Conservation (phyloP, 2,888 invertebrate species). For the Tolmerus cingulatus region DNA sequence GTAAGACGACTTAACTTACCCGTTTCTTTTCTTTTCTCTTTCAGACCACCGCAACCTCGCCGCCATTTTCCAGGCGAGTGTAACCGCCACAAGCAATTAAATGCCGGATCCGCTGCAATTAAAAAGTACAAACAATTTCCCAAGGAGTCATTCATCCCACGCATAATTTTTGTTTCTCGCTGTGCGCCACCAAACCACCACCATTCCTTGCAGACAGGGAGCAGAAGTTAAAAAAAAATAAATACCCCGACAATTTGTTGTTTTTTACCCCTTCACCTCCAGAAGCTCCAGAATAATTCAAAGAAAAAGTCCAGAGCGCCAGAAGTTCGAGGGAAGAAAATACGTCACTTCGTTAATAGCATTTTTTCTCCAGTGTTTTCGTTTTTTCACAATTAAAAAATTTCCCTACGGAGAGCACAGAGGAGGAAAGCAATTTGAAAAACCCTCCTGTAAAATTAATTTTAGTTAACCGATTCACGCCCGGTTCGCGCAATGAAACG, state of each 20-base stretch:
- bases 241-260: background rate
- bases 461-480: background rate
- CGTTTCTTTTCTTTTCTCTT: background rate
- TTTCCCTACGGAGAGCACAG: background rate
- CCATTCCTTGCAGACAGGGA: background rate
- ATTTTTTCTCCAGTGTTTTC: background rate
- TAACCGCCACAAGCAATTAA: background rate
- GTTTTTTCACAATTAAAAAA: background rate
- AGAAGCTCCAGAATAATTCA: background rate
- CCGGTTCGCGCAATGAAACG: background rate
- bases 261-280: background rate
- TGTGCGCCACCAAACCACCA: background rate
- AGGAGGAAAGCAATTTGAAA: background rate
- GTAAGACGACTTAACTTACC: background rate
- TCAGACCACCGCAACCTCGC: background rate
- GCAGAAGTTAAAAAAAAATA: background rate
- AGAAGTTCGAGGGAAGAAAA: background rate
- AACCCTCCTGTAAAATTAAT: background rate
- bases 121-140: background rate
- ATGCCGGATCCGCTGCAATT: background rate
- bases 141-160: background rate
- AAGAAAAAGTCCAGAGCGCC: background rate
- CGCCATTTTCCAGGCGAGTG: background rate
- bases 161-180: background rate
- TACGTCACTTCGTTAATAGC: background rate